A percentile compares a stretch with the other conserved stretches of the same genome.
Evolutionary conservation across 2,888 invertebrate species (phyloP).

Genomic region (Seira sanloemensis): DNA sequence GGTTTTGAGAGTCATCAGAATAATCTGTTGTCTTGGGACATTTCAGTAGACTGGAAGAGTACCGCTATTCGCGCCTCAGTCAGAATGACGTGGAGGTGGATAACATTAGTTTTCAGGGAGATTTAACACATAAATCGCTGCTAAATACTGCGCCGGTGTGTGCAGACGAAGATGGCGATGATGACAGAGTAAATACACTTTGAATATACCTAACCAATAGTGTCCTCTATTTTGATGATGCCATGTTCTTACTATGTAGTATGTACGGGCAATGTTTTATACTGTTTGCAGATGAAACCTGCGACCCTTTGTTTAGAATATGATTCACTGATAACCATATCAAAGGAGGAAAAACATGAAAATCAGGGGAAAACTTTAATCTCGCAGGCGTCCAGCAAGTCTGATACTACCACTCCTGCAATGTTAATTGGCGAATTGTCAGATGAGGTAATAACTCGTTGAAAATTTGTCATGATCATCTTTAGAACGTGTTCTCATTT

Average conservation of each 20-base stretch:
- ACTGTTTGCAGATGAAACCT: constrained; percentile 67
- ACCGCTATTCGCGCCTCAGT: constrained; percentile 72
- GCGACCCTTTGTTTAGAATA: constrained; percentile 71
- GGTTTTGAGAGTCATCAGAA: neutral
- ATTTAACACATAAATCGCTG: constrained; percentile 54
- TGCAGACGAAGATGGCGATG: constrained; percentile 52
- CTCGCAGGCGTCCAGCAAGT: constrained; percentile 4
- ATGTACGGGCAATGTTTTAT: too few relatives aligned
- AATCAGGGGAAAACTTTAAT: neutral
- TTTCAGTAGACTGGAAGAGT: constrained; percentile 68
- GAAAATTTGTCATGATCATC: neutral
- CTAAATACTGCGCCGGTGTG: constrained; percentile 46
- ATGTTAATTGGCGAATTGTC: constrained; percentile 66
- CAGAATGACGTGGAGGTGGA: constrained; percentile 72
- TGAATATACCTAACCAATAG: too few relatives aligned
- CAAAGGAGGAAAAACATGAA: constrained; percentile 38
- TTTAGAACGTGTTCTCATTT: neutral
- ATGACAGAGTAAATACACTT: constrained; percentile 53
- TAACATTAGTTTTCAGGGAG: constrained; percentile 63
- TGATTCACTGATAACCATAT: constrained; percentile 70
- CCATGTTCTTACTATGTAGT: too few relatives aligned
- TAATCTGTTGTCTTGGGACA: neutral
- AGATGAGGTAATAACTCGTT: constrained; percentile 62
- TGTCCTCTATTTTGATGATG: too few relatives aligned
- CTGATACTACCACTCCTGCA: neutral